A percentile compares a stretch with the other conserved stretches of the same genome.
Evolutionary conservation across 1,140 invertebrate genomes (phyloP).

Genomic region (Bradysia coprophila): DNA sequence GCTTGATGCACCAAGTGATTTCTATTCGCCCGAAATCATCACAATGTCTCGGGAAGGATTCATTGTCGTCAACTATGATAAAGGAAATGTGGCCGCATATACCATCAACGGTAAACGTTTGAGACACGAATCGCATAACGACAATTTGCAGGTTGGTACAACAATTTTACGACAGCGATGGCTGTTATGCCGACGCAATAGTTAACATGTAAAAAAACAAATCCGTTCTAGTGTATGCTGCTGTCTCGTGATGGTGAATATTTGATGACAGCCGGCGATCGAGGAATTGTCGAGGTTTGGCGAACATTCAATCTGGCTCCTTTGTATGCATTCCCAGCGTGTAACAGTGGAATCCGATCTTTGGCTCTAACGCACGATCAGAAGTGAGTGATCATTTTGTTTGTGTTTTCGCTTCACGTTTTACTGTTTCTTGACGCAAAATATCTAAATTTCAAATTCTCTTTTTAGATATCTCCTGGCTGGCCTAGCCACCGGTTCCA

Average conservation of each 20-base stretch:
- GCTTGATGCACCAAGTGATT: slow-evolving; percentile 59
- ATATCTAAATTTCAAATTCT: slow-evolving; percentile 8
- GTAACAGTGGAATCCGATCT: slow-evolving; percentile 82
- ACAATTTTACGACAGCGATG: too few relatives aligned
- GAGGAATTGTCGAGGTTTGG: slow-evolving; percentile 95
- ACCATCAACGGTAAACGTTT: slow-evolving; percentile 82
- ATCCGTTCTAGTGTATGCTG: slow-evolving; percentile 60
- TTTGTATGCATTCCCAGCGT: slow-evolving; percentile 92
- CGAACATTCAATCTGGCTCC: slow-evolving; percentile 91
- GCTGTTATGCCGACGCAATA: background rate
- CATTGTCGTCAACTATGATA: slow-evolving; percentile 83
- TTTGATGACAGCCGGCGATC: slow-evolving; percentile 89
- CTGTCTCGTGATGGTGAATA: slow-evolving; percentile 96
- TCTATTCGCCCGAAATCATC: slow-evolving; percentile 75
- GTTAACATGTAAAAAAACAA: background rate
- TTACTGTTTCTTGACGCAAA: background rate
- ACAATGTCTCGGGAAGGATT: slow-evolving; percentile 92
- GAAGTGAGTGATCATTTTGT: slow-evolving; percentile 46
- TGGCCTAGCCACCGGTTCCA: slow-evolving; percentile 88
- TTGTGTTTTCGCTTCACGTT: background rate
- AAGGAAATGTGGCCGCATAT: slow-evolving; percentile 79
- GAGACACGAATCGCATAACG: slow-evolving; percentile 77
- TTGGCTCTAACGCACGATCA: slow-evolving; percentile 92
- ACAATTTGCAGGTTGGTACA: slow-evolving; percentile 93
- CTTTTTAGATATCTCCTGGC: slow-evolving; percentile 80